Conservation (phyloP, 2,797 vertebrate genomes). For the Pampus argenteus region DNA sequence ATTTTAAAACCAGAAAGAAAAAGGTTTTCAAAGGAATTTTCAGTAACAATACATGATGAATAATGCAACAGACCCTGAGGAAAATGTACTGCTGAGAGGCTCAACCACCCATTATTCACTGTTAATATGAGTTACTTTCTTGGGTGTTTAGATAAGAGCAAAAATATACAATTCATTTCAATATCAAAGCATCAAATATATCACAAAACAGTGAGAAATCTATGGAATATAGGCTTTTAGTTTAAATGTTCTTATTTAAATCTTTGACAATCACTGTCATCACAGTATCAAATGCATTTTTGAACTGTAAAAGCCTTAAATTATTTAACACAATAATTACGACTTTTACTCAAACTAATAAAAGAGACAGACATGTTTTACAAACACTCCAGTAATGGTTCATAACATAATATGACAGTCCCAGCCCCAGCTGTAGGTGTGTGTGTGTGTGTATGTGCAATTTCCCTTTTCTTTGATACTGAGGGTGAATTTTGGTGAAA, state of each 20-base stretch:
- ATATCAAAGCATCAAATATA: too few relatives aligned
- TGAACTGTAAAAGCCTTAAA: background rate
- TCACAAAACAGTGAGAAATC: background rate
- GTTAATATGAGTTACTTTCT: background rate
- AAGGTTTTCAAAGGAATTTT: too few relatives aligned
- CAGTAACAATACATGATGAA: background rate
- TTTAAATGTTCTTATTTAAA: background rate
- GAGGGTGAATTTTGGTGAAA: constrained; percentile 86
- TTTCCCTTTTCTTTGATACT: constrained; percentile 76
- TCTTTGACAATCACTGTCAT: background rate
- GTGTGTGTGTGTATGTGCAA: too few relatives aligned
- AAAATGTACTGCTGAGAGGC: background rate
- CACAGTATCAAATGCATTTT: background rate
- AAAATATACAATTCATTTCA: background rate
- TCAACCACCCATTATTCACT: too few relatives aligned
- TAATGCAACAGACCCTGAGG: background rate
- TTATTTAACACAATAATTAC: too few relatives aligned
- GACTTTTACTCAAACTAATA: background rate
- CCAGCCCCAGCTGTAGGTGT: too few relatives aligned
- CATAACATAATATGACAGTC: too few relatives aligned
- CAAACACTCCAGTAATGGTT: background rate
- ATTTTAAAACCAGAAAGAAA: too few relatives aligned
- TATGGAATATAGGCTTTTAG: background rate
- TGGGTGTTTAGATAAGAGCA: background rate
- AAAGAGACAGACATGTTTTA: background rate